These are phyloP conservation scores for Scomber japonicus DNA, from an alignment of 2,113 vertebrate genomes.

Conservation along the genomic window DNA sequence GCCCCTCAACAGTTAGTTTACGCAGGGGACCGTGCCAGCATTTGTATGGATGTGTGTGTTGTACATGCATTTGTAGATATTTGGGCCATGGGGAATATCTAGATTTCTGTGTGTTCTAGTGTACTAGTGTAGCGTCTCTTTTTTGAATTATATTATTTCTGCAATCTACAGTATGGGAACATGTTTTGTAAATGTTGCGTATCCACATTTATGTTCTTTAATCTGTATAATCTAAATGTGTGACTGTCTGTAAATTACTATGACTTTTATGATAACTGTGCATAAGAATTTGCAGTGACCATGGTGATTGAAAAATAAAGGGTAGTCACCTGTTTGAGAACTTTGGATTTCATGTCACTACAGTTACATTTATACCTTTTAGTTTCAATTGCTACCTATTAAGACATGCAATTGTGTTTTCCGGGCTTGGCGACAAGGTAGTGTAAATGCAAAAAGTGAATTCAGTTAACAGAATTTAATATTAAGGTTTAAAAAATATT, in stretches of 20 bases:
- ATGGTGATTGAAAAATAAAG: no score
- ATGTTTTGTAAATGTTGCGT: neutral
- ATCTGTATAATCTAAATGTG: neutral
- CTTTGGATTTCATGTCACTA: no score
- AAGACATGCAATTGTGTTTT: no score
- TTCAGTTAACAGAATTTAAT: no score
- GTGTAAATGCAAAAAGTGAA: no score
- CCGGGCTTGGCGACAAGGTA: no score
- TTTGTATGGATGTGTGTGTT: slow-evolving; percentile 1
- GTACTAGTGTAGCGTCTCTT: neutral
- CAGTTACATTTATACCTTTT: no score
- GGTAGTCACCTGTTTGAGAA: no score
- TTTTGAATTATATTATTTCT: neutral
- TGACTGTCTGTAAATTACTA: neutral
- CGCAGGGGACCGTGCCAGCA: neutral
- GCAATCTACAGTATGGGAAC: no score
- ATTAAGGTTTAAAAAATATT: no score
- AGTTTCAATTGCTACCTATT: no score
- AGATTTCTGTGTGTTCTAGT: neutral
- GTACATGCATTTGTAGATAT: slow-evolving; percentile 10
- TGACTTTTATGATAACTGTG: neutral
- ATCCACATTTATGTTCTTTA: neutral
- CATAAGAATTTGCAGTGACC: neutral
- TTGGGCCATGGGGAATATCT: neutral
- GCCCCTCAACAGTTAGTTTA: slow-evolving; percentile 8